Base-by-base conservation (phyloP, 1,140 invertebrate genomes). In the Apolygus lucorum region DNA sequence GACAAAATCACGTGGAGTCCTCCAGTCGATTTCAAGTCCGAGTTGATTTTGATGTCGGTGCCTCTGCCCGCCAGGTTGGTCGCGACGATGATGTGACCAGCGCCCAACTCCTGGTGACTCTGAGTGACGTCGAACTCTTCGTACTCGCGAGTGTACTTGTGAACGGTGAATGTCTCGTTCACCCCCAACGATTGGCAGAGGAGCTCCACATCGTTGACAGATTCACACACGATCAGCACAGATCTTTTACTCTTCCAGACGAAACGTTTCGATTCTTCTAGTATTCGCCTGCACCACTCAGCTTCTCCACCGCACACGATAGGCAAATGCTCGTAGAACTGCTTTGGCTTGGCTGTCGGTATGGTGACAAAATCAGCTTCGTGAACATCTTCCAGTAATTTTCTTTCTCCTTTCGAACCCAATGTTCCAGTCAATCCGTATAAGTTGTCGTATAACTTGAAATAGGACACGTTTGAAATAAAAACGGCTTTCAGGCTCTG, bases 21-120 rank as follows among this genome's bases (percentile, higher is more conserved):
- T 52, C 78, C 79, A 22, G 67, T 70, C 8, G 68, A 28, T 25
- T 73, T 71, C 25, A 80, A 67, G 2, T 73, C 72, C 13, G 71
- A 1, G 8, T 73, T 74, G 1, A 76, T 73, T 66, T 78, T 77
- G 22, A 80, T 78, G 59, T 80, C 78, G 0, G 79, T 79, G 1
- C 79, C 79, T 49, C 79, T 72, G 63, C 79, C 79, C 13, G 79
- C 78, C 17, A 80, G 70, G 65, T 80, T 80, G n/a, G 79, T 80
- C 24, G 79, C 77, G 17, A 80, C 74, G n/a, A 80, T 77, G 8
- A 79, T 52, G 1, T 66, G 54, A 1, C 71, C 69, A 2, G 34
- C 27, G 21, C 68, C 63, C 28, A 76, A 54, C 22, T 68, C 21
- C 65, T 52, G 14, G 62, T 28, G 67, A 8, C 62, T 68, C 29